Base-by-base conservation (phyloP, 2,113 vertebrate species). In the Hippocampus abdominalis region DNA sequence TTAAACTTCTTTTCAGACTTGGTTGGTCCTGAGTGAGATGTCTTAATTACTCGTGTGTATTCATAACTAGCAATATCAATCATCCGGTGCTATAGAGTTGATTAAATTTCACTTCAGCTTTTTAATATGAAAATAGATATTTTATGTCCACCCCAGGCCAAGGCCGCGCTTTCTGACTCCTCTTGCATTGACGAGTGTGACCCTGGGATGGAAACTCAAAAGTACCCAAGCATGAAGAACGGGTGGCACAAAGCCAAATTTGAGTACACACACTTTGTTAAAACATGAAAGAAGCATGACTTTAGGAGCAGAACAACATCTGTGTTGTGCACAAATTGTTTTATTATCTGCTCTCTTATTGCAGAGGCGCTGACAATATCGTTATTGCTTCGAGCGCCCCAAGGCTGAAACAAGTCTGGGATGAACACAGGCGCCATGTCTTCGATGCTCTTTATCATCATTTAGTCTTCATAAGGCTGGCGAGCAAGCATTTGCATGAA, bases 371-470 rank as follows among this genome's bases (percentile, higher is more conserved):
- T 16, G 59, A 62, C 57, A 62, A 75, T 68, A 74, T 51, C 66
- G 67, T 74, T 74, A 78, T 74, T 80, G 64, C 66, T 68, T 74
- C 27, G 62, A 23, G 23, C 61, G 70, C 82, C 83, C 71, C n/a
- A 11, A 66, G 81, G 81, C 60, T 87, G 68, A 78, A 77, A 70
- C 67, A 64, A 68, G 69, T 44, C 54, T 3, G 27, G 74, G 81
- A 78, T 76, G 80, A 79, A 69, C 73, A 64, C 32, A 64, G 70
- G 36, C 16, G 39, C 15, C 70, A 70, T 64, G 66, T 76, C 80
- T 71, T 69, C 71, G 75, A 81, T 77, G 84, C 79, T 77, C 83
- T 89, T 83, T 80, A 86, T 88, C 86, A 78, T 85, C 71, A 63
- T 82, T 81, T 75, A 76, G 66, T 18, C 62, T 42, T 48, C 15